Conservation (phyloP, 2,888 invertebrate genomes). For the Chalcosyrphus nemorum region DNA sequence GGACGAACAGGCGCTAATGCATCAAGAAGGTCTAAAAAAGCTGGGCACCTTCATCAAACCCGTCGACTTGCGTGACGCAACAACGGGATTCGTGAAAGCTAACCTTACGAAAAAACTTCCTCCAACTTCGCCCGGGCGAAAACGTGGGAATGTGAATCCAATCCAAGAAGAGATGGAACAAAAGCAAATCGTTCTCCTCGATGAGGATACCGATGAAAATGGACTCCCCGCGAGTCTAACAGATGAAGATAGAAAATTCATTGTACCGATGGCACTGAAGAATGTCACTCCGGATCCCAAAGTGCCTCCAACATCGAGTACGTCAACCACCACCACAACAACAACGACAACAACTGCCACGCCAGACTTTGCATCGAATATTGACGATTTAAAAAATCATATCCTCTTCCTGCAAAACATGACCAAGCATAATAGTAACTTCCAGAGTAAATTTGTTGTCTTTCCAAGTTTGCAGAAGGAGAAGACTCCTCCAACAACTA, state of each 20-base stretch:
- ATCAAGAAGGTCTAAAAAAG: constrained; percentile 80
- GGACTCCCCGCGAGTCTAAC: constrained; percentile 80
- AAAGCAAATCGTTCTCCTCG: constrained; percentile 80
- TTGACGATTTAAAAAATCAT: constrained; percentile 81
- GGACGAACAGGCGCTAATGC: constrained; percentile 81
- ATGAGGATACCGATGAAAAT: constrained; percentile 81
- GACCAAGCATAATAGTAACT: constrained; percentile 81
- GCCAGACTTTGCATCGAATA: constrained; percentile 79
- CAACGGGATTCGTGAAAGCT: constrained; percentile 80
- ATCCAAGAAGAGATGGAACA: constrained; percentile 81
- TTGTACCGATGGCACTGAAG: constrained; percentile 82
- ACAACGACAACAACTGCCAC: constrained; percentile 75
- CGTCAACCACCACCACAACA: constrained; percentile 74
- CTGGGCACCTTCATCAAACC: constrained; percentile 81
- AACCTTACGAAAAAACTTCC: constrained; percentile 80
- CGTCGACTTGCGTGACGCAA: constrained; percentile 80
- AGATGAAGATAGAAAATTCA: constrained; percentile 81
- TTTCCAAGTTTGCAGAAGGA: constrained; percentile 81
- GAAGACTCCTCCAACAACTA: constrained; percentile 68
- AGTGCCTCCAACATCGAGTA: constrained; percentile 73
- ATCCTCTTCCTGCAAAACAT: constrained; percentile 81
- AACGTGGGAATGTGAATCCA: constrained; percentile 76
- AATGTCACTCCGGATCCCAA: constrained; percentile 79
- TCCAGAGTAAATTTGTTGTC: constrained; percentile 82
- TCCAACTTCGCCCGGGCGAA: constrained; percentile 73